Base-by-base conservation (phyloP, 2,888 invertebrate species). In the Mesorhabditis spiculigera region DNA sequence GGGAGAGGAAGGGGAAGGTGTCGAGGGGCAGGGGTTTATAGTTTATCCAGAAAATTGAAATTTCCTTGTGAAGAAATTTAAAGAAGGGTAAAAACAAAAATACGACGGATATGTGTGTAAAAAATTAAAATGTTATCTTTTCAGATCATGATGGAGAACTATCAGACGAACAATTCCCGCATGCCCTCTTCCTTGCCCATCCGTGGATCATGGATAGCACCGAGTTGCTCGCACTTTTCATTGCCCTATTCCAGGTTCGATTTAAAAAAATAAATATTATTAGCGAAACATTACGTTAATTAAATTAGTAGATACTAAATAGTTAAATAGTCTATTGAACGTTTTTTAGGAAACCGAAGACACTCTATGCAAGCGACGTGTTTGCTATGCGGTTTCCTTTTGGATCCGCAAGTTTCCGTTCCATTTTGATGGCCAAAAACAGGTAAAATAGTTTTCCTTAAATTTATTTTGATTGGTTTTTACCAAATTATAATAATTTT, bases 391-490 rank as follows among this genome's bases (percentile, higher is more conserved):
- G 4, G 82, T 74, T 79, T 88, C 89, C 77, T 89, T 87, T 79
- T 90, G 90, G 90, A 89, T 90, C 68, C 83, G 84, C 61, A 86
- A 85, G 67, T 89, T 88, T 78, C 89, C 90, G 4, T 86, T 89
- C 78, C 89, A 89, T 81, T 90, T 90, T 85, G 89, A 89, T 80
- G 86, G 88, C 73, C 88, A 89, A 77, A 78, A 85, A 28, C 83
- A 86, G 70, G 85, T 89, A 66, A 84, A 87, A 58, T 43, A 16
- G 13, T 62, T 43, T 66, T 66, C 66, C 10, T 43, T 13, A 41
- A 10, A 13, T n/a, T 63, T 1, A 63, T 63, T 41, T 63, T 63
- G n/a, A 10, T 63, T 2, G n/a, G 58, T 50, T 28, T 28, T 28
- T 28, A 28, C 28, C 28, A 28, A 28, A 28, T 28, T 28, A 2